A percentile compares a stretch with the other conserved stretches of the same genome.
These are phyloP conservation scores for Himalopsyche japonica DNA, from an alignment of 2,888 invertebrate species.

Conservation along the genomic window DNA sequence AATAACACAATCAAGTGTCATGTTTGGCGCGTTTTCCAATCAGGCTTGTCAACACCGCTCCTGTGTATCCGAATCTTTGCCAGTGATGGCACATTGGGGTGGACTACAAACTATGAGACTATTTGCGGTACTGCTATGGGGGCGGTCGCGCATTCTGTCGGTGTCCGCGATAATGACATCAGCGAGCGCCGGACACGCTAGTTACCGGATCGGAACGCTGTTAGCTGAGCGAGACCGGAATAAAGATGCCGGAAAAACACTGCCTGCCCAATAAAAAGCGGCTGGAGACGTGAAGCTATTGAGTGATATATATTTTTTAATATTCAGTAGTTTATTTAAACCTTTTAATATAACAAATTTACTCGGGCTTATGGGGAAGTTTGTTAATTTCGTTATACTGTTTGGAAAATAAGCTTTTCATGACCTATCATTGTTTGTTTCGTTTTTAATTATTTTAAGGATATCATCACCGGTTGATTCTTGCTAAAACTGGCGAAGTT, in stretches of 20 bases:
- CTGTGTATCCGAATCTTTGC: neutral
- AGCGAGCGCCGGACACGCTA: constrained; percentile 29
- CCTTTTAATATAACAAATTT: no score
- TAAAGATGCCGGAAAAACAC: constrained; percentile 27
- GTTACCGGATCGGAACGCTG: constrained; percentile 39
- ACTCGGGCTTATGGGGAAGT: no score
- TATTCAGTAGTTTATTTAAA: no score
- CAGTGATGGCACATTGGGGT: neutral
- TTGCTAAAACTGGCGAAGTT: no score
- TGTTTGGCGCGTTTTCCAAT: neutral
- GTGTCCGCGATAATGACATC: constrained; percentile 40
- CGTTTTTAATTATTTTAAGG: no score
- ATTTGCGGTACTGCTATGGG: neutral
- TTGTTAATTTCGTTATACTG: no score
- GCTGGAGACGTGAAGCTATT: neutral
- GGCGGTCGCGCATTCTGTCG: constrained; percentile 3
- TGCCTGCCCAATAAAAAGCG: neutral
- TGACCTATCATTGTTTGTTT: no score
- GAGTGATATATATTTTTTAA: no score
- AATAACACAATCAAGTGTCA: neutral
- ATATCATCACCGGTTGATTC: no score
- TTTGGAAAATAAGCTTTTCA: no score
- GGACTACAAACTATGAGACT: neutral
- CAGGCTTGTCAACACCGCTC: neutral
- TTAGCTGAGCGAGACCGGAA: constrained; percentile 32